Base-by-base conservation (phyloP, 2,888 invertebrate genomes). In the Palloptera scutellata region DNA sequence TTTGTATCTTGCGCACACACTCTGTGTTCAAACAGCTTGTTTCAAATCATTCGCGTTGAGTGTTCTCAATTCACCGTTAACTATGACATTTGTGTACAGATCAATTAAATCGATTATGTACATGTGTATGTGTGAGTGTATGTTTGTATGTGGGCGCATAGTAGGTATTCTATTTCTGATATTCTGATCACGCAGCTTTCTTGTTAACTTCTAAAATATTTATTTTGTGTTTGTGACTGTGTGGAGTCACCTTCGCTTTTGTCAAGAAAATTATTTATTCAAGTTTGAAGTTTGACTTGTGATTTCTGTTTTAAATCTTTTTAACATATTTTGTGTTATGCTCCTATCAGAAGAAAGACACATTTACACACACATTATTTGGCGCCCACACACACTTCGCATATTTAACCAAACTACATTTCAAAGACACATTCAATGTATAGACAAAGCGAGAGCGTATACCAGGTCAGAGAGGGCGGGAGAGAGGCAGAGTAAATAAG, bases 331-430 rank as follows among this genome's bases (percentile, higher is more conserved):
- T 64, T 64, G 55, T 64, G 55, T 30, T 48, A 48, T 48, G 48
- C 48, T 48, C 48, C 5, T n/a, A 48, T 48, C 48, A 40, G 11
- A 13, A 20, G 30, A 20, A 40, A 57, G 30, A 12, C 57, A 40
- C 40, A 30, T 12, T 11, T 13, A 57, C 40, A 57, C 57, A 40
- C 57, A 57, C 54, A 54, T 19, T 52, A 15, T 64, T 64, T 41
- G 51, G 64, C 64, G 64, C 64, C 64, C 59, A 65, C 65, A 65
- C 64, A 65, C 65, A 45, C 59, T 30, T 51, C 11, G 2, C n/a
- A 13, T 15, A 48, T 15, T 48, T 48, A 13, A 48, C 15, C 17
- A 5, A 12, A 19, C 53, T 6, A 12, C 53, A 53, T 12, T 11
- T 53, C 15, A 11, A n/a, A 17, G 53, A n/a, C n/a, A n/a, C n/a